Base-by-base conservation (phyloP, 2,797 vertebrate genomes). In the Meriones psammophilus region DNA sequence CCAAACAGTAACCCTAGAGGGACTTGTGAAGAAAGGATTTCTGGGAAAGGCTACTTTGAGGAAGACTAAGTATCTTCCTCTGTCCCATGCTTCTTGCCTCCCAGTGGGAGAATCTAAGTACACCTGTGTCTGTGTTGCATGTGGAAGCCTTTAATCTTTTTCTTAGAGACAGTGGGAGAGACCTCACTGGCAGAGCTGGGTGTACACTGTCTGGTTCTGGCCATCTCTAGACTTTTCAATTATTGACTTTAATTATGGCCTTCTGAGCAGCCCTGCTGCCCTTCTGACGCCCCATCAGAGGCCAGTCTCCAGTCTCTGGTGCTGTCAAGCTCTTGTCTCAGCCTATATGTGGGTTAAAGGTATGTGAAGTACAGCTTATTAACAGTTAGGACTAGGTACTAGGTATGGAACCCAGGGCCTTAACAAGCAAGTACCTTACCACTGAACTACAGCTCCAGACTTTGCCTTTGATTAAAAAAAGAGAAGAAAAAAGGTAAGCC, bases 201-300 rank as follows among this genome's bases (percentile, higher is more conserved):
- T 89, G 84, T 69, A n/a, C 83, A 46, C 85, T 54, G 77, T 92
- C 97, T 97, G 97, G 62, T 80, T 66, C 88, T 86, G 79, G 69
- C 77, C 58, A 64, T 87, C 91, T 80, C 96, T 94, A 95, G 90
- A 97, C 79, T 60, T 93, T 96, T 97, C 74, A 95, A 66, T 97
- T 96, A 96, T 88, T 73, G 95, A 14, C 12, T 69, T 95, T 97
- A 96, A 95, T 96, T 91, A 96, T 7, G 92, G 93, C 83, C 92
- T 56, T 94, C 78, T 26, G 78, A 79, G 28, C 54, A n/a, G 39
- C n/a, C 33, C 76, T 14, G 12, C 39, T 60, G 14, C 26, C 3
- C 79, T 73, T 56, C 66, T 5, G 10, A 1, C 2, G 5, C 76
- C 84, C 3, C 3, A 7, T 39, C 56, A 54, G 66, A 84, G 66